Base-by-base conservation (phyloP, 2,888 invertebrate genomes). In the Petrolisthes cinctipes region DNA sequence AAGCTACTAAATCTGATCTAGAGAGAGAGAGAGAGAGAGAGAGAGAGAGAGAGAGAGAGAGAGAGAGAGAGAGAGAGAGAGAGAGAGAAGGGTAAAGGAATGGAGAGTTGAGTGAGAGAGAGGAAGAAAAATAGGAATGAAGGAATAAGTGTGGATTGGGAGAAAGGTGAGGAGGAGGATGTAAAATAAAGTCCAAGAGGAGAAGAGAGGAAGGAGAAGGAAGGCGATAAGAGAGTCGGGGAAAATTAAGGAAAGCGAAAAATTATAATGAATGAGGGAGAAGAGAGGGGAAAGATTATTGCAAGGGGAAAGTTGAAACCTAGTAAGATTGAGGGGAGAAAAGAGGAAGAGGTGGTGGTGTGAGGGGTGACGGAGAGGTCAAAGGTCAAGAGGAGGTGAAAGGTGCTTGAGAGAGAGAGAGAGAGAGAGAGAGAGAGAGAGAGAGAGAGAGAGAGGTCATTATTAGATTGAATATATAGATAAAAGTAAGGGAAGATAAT, bases 31-130 rank as follows among this genome's bases (percentile, higher is more conserved):
- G 75, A 75, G 75, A 75, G 75, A 75, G 20, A 75, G 75, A 75
- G 75, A 37, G 37, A 75, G 37, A 37, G 75, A n/a, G 75, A 37
- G 20, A 37, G 75, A 75, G 75, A 75, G 75, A 75, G 37, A 79
- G 20, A 54, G n/a, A 37, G n/a, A 79, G n/a, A 37, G 23, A 56
- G 54, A 79, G 79, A 61, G 61, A 11, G 9, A 11, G 61, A 11
- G 61, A 61, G 17, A 17, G 61, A 61, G 11, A 3, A 11, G 17
- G 61, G 9, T 61, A 9, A 17, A 11, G 61, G 61, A 11, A 11
- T 11, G 61, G 61, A 61, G 11, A 61, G 61, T 6, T 61, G 61
- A 61, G 61, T 61, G 61, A 11, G 9, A 11, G 61, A 61, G 61
- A 61, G 61, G 61, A 61, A 61, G 17, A 17, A 61, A 61, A 61